These are phyloP conservation scores for Anabas testudineus DNA, from an alignment of 2,797 vertebrate species.

Conservation along the genomic window DNA sequence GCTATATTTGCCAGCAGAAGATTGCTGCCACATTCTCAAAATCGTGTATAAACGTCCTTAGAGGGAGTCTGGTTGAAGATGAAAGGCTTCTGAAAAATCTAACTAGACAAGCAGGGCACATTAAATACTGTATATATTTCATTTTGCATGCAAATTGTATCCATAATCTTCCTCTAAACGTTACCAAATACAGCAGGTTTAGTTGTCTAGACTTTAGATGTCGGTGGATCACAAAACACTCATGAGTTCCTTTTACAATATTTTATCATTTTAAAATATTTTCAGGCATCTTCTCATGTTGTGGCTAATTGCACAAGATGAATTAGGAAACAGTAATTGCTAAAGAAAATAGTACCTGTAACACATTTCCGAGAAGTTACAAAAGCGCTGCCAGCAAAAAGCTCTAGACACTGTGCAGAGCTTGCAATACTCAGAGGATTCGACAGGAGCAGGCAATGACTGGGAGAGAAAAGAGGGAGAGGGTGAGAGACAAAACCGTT, in stretches of 20 bases:
- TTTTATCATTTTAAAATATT: neutral
- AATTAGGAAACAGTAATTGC: neutral
- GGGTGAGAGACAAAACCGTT: constrained; percentile 37
- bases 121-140: constrained; percentile 2
- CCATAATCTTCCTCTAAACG: no score
- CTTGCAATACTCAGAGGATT: constrained; percentile 6
- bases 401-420: constrained; percentile 12
- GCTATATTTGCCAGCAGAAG: constrained; percentile 44
- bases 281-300: neutral
- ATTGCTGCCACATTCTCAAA: constrained; percentile 54
- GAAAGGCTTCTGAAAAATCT: constrained; percentile 42
- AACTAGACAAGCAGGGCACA: constrained; percentile 12
- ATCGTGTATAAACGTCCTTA: constrained; percentile 36
- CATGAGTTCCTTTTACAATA: neutral
- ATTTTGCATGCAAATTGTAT: no score
- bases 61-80: constrained; percentile 56
- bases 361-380: constrained; percentile 3
- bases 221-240: neutral
- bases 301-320: neutral
- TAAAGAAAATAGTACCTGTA: neutral
- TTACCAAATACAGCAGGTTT: neutral
- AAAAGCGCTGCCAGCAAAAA: neutral
- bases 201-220: no score
- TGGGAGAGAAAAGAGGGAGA: neutral
- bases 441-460: constrained; percentile 11